These are phyloP conservation scores for Andrena haemorrhoa DNA, from an alignment of 2,888 invertebrate genomes.

Conservation along the genomic window DNA sequence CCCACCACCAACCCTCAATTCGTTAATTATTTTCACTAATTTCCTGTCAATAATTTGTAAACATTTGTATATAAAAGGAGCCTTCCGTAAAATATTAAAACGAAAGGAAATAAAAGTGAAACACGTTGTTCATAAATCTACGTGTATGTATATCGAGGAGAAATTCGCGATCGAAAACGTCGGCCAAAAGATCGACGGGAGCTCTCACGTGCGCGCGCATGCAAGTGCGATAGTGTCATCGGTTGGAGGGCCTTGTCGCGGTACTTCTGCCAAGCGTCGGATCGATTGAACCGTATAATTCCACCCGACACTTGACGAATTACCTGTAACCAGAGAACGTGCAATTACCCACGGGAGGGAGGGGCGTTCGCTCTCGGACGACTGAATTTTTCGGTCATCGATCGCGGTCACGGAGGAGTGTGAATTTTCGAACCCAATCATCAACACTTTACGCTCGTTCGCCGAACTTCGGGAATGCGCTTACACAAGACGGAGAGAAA, in stretches of 20 bases:
- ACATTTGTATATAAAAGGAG: too few relatives aligned
- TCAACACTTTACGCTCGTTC: neutral
- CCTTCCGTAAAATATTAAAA: too few relatives aligned
- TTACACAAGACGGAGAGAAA: too few relatives aligned
- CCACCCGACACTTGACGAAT: slow-evolving; percentile 39
- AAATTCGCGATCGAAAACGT: slow-evolving; percentile 30
- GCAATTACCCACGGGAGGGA: slow-evolving; percentile 37
- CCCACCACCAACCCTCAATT: too few relatives aligned
- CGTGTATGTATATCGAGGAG: slow-evolving; percentile 10
- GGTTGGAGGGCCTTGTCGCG: neutral
- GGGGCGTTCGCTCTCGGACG: slow-evolving; percentile 36
- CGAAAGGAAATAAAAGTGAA: too few relatives aligned
- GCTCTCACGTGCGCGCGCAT: neutral
- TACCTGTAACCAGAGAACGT: slow-evolving; percentile 50
- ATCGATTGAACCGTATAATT: slow-evolving; percentile 51
- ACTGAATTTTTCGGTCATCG: slow-evolving; percentile 47
- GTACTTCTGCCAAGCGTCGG: slow-evolving; percentile 16
- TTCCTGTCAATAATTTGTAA: too few relatives aligned
- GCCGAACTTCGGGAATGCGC: neutral
- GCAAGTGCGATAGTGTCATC: slow-evolving; percentile 12
- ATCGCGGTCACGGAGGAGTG: slow-evolving; percentile 30
- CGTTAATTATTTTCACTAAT: too few relatives aligned
- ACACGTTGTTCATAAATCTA: too few relatives aligned
- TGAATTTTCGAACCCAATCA: slow-evolving; percentile 46
- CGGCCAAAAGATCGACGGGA: neutral